These are phyloP conservation scores for Hassar affinis DNA, from an alignment of 2,113 vertebrate genomes.

Conservation along the genomic window DNA sequence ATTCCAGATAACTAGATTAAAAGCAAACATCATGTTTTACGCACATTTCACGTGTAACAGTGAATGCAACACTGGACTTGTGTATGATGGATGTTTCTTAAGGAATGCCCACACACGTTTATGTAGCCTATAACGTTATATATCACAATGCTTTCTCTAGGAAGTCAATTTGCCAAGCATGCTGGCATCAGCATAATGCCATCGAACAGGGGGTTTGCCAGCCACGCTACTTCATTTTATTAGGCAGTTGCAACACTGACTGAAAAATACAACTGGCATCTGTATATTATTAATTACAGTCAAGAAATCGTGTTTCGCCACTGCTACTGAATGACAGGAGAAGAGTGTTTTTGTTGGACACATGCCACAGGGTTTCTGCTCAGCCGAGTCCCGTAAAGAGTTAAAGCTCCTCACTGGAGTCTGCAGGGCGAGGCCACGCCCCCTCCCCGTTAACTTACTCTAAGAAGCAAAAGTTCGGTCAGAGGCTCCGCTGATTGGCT, in stretches of 20 bases:
- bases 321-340: conserved; percentile 1
- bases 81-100: neutral
- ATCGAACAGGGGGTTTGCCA: too few species aligned
- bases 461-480: conserved; percentile 82
- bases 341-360: conserved; percentile 1
- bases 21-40: neutral
- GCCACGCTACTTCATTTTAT: neutral
- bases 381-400: conserved; percentile 58
- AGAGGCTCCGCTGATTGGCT: conserved; percentile 71
- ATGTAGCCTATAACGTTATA: neutral
- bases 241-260: neutral
- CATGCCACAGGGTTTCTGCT: neutral
- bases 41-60: neutral
- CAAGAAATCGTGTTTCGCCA: neutral
- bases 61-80: neutral
- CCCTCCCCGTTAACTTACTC: conserved; percentile 72
- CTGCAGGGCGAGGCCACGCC: conserved; percentile 72
- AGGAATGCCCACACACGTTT: neutral
- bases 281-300: neutral
- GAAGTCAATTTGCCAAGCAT: neutral
- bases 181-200: neutral
- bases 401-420: conserved; percentile 71
- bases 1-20: neutral
- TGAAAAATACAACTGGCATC: neutral
- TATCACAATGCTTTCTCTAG: neutral